A percentile compares a stretch with the other conserved stretches of the same genome.
phyloP scores from a whole-genome alignment of 2,888 invertebrate genomes.

The Coelinius sp. region DNA sequence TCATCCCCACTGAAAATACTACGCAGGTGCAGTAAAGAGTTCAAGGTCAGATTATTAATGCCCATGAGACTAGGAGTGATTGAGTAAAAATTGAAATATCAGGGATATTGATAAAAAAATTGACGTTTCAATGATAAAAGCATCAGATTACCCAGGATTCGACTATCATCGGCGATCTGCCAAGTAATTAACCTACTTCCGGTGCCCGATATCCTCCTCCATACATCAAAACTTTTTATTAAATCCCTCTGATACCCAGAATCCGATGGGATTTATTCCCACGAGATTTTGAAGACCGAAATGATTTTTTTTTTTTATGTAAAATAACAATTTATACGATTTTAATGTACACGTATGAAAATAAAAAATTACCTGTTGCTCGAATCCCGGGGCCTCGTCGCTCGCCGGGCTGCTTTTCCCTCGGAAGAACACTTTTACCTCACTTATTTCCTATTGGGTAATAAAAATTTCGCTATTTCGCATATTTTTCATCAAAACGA shows the following conservation, averaged over 20 bases:
- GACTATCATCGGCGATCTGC: constrained; percentile 39
- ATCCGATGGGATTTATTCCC: no score
- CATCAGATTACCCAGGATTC: constrained; percentile 19
- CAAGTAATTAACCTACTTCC: constrained; percentile 47
- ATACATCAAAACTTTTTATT: not conserved
- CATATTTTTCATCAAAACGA: not conserved
- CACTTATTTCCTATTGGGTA: constrained; percentile 48
- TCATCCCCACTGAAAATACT: not conserved
- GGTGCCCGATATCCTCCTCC: not conserved
- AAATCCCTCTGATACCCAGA: not conserved
- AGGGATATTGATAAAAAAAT: not conserved
- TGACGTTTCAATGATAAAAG: not conserved
- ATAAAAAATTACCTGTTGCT: constrained; percentile 67
- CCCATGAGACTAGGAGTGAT: not conserved
- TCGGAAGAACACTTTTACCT: constrained; percentile 69
- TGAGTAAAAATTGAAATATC: not conserved
- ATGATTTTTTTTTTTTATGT: not conserved
- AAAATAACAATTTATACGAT: not conserved
- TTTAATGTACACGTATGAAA: not conserved
- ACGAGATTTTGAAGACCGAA: no score
- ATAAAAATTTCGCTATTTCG: constrained; percentile 24
- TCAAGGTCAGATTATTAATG: constrained; percentile 39
- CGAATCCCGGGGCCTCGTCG: constrained; percentile 67
- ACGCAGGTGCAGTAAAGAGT: constrained; percentile 42
- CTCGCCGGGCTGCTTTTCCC: constrained; percentile 66